phyloP scores from a whole-genome alignment of 1,140 invertebrate species.

The Drosophila orosa region DNA sequence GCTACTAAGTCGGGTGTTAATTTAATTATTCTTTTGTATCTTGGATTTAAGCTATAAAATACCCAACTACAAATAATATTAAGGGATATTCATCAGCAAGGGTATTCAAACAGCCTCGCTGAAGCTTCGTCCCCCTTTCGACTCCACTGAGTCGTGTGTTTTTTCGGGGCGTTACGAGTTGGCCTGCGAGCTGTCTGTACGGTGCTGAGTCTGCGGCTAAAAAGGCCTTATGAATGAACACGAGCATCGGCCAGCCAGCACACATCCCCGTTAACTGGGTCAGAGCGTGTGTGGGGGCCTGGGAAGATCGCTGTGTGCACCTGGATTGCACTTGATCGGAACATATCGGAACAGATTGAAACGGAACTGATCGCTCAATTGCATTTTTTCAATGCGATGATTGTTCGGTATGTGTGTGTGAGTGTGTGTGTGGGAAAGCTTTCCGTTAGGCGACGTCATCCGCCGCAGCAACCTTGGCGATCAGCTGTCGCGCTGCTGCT shows the following conservation, averaged over 20 bases:
- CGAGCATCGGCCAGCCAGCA: constrained; percentile 11
- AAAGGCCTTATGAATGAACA: constrained; percentile 66
- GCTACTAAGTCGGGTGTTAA: neutral
- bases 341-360: constrained; percentile 8
- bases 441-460: constrained; percentile 69
- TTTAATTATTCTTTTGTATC: neutral
- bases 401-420: neutral
- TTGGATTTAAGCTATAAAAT: neutral
- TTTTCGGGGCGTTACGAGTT: constrained; percentile 29
- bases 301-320: constrained; percentile 36
- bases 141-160: neutral
- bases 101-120: neutral
- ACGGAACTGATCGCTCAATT: constrained; percentile 47
- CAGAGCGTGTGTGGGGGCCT: constrained; percentile 61
- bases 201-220: constrained; percentile 22
- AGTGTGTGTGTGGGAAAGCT: constrained; percentile 52
- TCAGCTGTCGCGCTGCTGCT: constrained; percentile 38
- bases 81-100: neutral
- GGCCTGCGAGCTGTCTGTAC: neutral
- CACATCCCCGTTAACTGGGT: constrained; percentile 61
- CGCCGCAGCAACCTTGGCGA: constrained; percentile 67
- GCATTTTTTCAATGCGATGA: constrained; percentile 64
- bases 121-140: neutral
- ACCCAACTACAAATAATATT: neutral
- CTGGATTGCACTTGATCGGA: constrained; percentile 13